Percentiles rank a stretch among this genome's conserved stretches.
phyloP scores from a whole-genome alignment of 2,888 invertebrate species.

The Allophyes oxyacanthae region DNA sequence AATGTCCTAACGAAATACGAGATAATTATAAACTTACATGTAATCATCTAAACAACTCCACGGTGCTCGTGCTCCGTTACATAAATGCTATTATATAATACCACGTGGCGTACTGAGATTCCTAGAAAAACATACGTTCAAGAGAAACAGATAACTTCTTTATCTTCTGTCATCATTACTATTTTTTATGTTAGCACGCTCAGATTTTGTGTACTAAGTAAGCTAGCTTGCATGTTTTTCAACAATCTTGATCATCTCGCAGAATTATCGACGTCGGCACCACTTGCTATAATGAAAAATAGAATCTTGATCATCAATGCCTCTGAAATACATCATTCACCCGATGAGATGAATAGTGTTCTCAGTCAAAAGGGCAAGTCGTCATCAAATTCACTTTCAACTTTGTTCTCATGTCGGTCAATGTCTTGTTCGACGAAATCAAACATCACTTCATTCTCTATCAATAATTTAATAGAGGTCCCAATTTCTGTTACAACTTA shows the following conservation, averaged over 20 bases:
- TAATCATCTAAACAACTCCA: slow-evolving; percentile 30
- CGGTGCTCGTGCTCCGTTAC: slow-evolving; percentile 21
- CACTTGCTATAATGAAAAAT: too few species aligned
- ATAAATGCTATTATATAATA: slow-evolving; percentile 32
- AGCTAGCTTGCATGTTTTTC: too few species aligned
- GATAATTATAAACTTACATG: slow-evolving; percentile 5
- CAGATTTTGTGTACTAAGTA: too few species aligned
- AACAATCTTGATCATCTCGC: too few species aligned
- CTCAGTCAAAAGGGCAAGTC: slow-evolving; percentile 26
- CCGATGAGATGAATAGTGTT: slow-evolving; percentile 17
- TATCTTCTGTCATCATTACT: slow-evolving; percentile 14
- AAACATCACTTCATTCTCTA: slow-evolving; percentile 14
- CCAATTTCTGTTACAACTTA: slow-evolving; percentile 52
- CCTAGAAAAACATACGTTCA: slow-evolving; percentile 28
- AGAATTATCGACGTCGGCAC: too few species aligned
- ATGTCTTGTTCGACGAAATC: slow-evolving; percentile 4
- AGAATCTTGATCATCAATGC: too few species aligned
- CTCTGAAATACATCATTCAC: neutral
- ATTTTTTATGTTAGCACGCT: neutral
- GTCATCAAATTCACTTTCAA: slow-evolving; percentile 10
- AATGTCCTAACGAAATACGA: too few species aligned
- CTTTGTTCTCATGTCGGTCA: slow-evolving; percentile 3
- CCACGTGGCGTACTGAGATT: slow-evolving; percentile 37
- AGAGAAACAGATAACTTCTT: slow-evolving; percentile 19
- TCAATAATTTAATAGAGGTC: slow-evolving; percentile 44